Conservation (phyloP, 2,797 vertebrate species). For the Morus bassanus region DNA sequence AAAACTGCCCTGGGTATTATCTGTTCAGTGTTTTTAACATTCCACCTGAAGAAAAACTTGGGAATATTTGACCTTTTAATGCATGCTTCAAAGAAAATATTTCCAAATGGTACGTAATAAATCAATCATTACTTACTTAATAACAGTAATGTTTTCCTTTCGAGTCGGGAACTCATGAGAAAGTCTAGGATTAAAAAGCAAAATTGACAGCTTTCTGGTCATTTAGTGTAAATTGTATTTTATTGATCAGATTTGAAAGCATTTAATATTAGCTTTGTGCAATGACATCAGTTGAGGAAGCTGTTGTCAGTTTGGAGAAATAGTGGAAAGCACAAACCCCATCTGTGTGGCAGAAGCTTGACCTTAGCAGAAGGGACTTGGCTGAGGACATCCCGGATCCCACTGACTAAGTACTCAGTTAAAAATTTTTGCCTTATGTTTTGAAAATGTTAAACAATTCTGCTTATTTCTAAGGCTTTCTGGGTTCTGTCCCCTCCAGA, state of each 20-base stretch:
- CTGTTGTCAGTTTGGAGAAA: conserved; percentile 49
- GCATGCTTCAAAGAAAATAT: conserved; percentile 59
- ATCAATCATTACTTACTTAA: conserved; percentile 66
- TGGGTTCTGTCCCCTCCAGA: background rate
- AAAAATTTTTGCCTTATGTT: background rate
- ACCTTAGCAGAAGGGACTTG: conserved; percentile 25
- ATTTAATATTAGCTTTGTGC: conserved; percentile 61
- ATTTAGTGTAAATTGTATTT: conserved; percentile 73
- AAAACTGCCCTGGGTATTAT: background rate
- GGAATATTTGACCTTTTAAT: conserved; percentile 61
- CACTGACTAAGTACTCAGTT: conserved; percentile 18
- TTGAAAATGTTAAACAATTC: background rate
- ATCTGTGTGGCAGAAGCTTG: conserved; percentile 49
- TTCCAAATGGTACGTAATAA: conserved; percentile 63
- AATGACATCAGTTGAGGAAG: conserved; percentile 63
- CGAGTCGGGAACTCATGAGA: conserved; percentile 43
- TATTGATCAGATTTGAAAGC: conserved; percentile 79
- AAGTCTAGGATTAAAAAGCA: conserved; percentile 22
- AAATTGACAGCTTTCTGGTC: conserved; percentile 54
- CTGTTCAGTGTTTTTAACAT: conserved; percentile 24
- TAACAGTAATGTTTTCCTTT: conserved; percentile 64
- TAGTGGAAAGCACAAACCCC: conserved; percentile 20
- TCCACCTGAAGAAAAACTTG: conserved; percentile 21
- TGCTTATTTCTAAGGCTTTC: background rate
- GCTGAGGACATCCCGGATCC: conserved; percentile 39